These are phyloP conservation scores for Metacarcinus magister DNA, from an alignment of 2,888 invertebrate genomes.

Conservation along the genomic window DNA sequence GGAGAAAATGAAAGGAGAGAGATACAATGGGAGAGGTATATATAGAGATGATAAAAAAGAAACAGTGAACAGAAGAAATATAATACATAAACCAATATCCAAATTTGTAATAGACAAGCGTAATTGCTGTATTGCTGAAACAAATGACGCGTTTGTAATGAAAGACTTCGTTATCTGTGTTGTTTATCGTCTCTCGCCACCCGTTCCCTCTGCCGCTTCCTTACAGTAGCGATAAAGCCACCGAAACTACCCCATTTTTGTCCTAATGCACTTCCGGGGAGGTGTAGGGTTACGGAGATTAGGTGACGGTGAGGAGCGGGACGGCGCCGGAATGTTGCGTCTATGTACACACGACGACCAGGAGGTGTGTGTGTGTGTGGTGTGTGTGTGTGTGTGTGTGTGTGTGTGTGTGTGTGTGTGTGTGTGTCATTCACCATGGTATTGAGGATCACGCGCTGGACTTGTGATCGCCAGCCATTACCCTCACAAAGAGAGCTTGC, in stretches of 20 bases:
- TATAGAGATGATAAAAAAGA: not conserved
- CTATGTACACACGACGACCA: not conserved
- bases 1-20: slow-evolving; percentile 50
- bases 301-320: not conserved
- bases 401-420: not conserved
- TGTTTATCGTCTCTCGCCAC: not conserved
- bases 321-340: slow-evolving; percentile 15
- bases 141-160: not conserved
- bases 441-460: too few species aligned
- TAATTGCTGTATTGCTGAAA: not conserved
- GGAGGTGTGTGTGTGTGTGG: not conserved
- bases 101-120: not conserved
- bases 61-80: not conserved
- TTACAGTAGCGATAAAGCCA: slow-evolving; percentile 38
- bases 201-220: not conserved
- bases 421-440: too few species aligned
- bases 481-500: too few species aligned
- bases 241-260: slow-evolving; percentile 51
- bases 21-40: not conserved
- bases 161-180: not conserved
- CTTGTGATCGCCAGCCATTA: too few species aligned
- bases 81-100: not conserved
- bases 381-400: not conserved
- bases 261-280: slow-evolving; percentile 62
- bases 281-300: not conserved